Evolutionary conservation across 1,140 invertebrate species (phyloP).

Genomic region (Bombus confusus): DNA sequence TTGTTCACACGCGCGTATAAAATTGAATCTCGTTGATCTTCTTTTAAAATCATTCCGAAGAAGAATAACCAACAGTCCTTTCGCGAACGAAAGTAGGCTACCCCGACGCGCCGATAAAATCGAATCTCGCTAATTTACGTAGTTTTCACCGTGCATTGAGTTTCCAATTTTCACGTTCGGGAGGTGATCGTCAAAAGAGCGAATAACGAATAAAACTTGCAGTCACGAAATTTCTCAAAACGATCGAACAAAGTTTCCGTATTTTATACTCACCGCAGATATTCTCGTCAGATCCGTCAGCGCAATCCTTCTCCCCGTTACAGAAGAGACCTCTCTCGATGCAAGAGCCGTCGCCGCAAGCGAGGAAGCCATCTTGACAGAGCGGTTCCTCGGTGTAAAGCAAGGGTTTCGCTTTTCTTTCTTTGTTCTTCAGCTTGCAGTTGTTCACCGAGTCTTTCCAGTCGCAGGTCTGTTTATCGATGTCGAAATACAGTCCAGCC

Average conservation of each 20-base stretch:
- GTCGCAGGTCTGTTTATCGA: conserved; percentile 97
- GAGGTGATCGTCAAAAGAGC: not conserved
- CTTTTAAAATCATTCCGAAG: not conserved
- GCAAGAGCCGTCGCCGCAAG: conserved; percentile 93
- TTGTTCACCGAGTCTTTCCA: conserved; percentile 97
- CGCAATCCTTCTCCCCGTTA: conserved; percentile 95
- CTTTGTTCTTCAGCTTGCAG: conserved; percentile 95
- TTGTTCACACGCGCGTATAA: no score
- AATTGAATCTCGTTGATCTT: not conserved
- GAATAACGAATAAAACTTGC: not conserved
- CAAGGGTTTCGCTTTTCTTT: conserved; percentile 93
- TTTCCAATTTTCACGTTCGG: not conserved
- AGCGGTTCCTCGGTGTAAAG: conserved; percentile 95
- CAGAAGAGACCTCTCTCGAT: conserved; percentile 96
- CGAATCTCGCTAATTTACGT: not conserved
- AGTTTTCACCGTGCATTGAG: no score
- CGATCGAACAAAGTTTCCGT: not conserved
- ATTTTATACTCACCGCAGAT: conserved; percentile 90
- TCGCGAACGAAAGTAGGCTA: not conserved
- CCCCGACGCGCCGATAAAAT: not conserved
- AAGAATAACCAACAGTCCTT: not conserved
- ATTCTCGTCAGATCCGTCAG: conserved; percentile 95
- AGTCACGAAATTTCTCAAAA: not conserved
- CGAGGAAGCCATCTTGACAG: conserved; percentile 92
- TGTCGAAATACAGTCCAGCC: conserved; percentile 96